Percentiles rank a stretch among this genome's conserved stretches.
Conservation (phyloP, 2,113 vertebrate genomes). For the Scopus umbretta region DNA sequence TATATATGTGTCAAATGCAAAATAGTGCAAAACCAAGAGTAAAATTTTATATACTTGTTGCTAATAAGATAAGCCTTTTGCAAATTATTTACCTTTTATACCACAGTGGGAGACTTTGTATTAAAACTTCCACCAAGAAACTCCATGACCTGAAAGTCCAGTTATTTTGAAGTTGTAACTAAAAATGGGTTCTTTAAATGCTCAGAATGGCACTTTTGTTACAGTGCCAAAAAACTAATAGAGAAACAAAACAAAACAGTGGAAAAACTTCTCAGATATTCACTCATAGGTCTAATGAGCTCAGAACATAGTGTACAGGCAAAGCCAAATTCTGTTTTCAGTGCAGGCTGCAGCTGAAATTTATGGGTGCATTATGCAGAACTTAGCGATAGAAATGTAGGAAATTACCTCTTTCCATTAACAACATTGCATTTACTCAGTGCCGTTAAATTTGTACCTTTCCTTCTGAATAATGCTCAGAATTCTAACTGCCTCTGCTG, state of each 20-base stretch:
- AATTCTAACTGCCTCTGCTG: not conserved
- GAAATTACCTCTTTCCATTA: not conserved
- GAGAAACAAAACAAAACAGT: not conserved
- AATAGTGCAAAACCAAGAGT: not conserved
- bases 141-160: not conserved
- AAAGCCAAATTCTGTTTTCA: not conserved
- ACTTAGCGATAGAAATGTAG: not conserved
- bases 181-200: not conserved
- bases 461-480: not conserved
- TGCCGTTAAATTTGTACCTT: not conserved
- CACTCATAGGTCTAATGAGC: not conserved
- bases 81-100: not conserved
- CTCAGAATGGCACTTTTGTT: not conserved
- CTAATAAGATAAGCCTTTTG: not conserved
- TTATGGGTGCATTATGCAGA: not conserved
- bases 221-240: not conserved
- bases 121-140: not conserved
- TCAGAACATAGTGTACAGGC: not conserved
- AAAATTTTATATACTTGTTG: not conserved
- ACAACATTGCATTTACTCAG: not conserved
- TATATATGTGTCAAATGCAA: rapidly evolving
- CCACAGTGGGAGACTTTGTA: not conserved
- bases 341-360: not conserved
- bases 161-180: not conserved
- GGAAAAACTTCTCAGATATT: not conserved